Evolutionary conservation across 2,113 vertebrate genomes (phyloP).

Genomic region (Paramisgurnus dabryanus): DNA sequence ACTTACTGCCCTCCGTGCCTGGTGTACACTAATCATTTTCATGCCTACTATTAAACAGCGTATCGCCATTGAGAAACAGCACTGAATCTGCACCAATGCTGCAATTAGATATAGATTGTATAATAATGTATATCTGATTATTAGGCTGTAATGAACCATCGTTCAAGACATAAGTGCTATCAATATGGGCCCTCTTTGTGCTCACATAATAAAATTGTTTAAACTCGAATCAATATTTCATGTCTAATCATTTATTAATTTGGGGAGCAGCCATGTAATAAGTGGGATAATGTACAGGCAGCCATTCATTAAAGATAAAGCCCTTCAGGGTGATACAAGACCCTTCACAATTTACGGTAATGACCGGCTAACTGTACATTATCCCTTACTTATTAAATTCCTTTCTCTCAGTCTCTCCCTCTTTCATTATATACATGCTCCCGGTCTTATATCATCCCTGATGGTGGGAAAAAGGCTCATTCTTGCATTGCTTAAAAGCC

Average conservation of each 20-base stretch:
- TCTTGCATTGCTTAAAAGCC: slow-evolving; percentile 25
- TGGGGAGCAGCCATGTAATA: slow-evolving; percentile 18
- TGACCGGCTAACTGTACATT: slow-evolving; percentile 1
- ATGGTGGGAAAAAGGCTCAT: slow-evolving; percentile 9
- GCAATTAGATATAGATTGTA: too few species aligned
- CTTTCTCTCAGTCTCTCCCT: slow-evolving; percentile 1
- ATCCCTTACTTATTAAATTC: slow-evolving; percentile 1
- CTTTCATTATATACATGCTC: not conserved
- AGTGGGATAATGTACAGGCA: slow-evolving; percentile 15
- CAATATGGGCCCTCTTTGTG: too few species aligned
- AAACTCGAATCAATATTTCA: not conserved
- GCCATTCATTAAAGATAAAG: slow-evolving; percentile 1
- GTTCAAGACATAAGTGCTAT: too few species aligned
- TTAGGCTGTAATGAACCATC: too few species aligned
- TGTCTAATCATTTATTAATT: slow-evolving; percentile 1
- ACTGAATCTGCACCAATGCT: too few species aligned
- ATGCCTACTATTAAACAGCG: not conserved
- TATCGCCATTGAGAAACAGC: too few species aligned
- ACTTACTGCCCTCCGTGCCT: not conserved
- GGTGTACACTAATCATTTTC: not conserved
- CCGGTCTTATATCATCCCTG: slow-evolving; percentile 1
- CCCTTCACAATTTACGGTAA: slow-evolving; percentile 4
- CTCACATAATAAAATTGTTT: not conserved
- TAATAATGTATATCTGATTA: too few species aligned
- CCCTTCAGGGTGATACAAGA: slow-evolving; percentile 17